These are phyloP conservation scores for Anisognathus igniventris DNA, from an alignment of 2,797 vertebrate species.

Conservation along the genomic window DNA sequence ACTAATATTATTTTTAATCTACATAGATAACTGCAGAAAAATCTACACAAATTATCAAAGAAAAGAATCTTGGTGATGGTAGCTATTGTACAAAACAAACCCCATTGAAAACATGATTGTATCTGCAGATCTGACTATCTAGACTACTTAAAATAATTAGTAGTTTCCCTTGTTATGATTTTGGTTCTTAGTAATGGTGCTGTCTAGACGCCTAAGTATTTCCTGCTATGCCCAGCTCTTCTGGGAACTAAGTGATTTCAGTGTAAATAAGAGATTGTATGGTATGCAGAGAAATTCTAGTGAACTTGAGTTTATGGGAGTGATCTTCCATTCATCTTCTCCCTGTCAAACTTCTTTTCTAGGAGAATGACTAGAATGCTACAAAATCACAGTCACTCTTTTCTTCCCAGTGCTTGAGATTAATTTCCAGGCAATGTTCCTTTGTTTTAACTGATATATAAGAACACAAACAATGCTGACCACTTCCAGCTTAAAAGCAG, in stretches of 20 bases:
- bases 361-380: background rate
- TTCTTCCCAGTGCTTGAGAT: background rate
- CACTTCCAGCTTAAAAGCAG: background rate
- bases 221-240: background rate
- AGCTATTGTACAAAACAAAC: background rate
- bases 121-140: background rate
- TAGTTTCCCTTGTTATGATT: background rate
- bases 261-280: background rate
- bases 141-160: background rate
- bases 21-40: background rate
- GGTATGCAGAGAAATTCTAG: background rate
- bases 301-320: background rate
- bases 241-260: background rate
- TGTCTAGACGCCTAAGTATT: background rate
- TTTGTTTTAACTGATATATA: background rate
- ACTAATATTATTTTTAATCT: background rate
- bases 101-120: background rate
- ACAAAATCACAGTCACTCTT: background rate
- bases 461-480: background rate
- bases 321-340: background rate
- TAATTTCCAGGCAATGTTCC: background rate
- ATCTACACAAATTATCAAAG: background rate
- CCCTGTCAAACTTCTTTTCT: background rate
- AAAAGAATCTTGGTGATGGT: background rate
- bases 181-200: background rate